Conservation (phyloP, 2,888 invertebrate genomes). For the Tinea trinotella region DNA sequence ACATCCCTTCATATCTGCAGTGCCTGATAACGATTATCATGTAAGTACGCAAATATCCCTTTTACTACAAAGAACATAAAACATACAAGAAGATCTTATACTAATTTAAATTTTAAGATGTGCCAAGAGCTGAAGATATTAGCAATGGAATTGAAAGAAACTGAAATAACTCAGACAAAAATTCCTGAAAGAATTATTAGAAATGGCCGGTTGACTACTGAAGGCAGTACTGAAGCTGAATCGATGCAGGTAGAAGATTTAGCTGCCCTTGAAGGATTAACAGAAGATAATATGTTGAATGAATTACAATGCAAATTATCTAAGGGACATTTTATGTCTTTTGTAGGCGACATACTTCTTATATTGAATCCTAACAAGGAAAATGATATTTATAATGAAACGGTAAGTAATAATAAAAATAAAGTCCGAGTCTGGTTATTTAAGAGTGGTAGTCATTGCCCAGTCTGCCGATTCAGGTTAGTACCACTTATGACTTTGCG, state of each 20-base stretch:
- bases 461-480: too few species aligned
- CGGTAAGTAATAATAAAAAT: slow-evolving; percentile 72
- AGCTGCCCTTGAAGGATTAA: slow-evolving; percentile 80
- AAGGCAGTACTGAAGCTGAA: slow-evolving; percentile 74
- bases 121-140: slow-evolving; percentile 79
- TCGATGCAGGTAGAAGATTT: slow-evolving; percentile 87
- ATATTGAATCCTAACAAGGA: slow-evolving; percentile 85
- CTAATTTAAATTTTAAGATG: too few species aligned
- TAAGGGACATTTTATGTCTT: slow-evolving; percentile 80
- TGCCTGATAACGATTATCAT: slow-evolving; percentile 85
- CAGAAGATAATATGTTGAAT: slow-evolving; percentile 80
- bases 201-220: slow-evolving; percentile 56
- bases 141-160: slow-evolving; percentile 51
- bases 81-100: too few species aligned
- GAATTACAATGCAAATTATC: slow-evolving; percentile 79
- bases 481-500: too few species aligned
- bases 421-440: too few species aligned
- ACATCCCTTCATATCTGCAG: slow-evolving; percentile 85
- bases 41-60: slow-evolving; percentile 71
- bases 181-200: slow-evolving; percentile 63
- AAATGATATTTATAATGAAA: slow-evolving; percentile 79
- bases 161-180: slow-evolving; percentile 42
- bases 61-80: not conserved
- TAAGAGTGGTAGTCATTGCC: too few species aligned
- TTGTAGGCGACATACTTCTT: slow-evolving; percentile 85